Percentiles rank a stretch among this genome's conserved stretches.
phyloP scores from a whole-genome alignment of 2,888 invertebrate species.

The Chironomus tentans region DNA sequence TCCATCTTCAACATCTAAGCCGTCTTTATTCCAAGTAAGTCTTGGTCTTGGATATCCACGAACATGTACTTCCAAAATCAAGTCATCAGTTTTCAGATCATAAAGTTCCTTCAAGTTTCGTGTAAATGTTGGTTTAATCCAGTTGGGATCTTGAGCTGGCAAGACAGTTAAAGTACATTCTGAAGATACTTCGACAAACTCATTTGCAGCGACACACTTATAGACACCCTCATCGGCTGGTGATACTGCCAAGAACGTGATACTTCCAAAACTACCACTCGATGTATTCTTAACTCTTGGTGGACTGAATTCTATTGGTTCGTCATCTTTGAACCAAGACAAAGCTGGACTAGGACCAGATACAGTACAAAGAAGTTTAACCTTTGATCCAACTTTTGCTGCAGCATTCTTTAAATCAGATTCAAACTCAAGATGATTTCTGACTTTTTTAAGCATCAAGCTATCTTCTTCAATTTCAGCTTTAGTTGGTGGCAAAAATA shows the following conservation, averaged over 20 bases:
- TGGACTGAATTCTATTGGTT: slow-evolving; percentile 43
- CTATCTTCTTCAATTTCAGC: slow-evolving; percentile 2
- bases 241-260: slow-evolving; percentile 61
- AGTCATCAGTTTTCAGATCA: slow-evolving; percentile 60
- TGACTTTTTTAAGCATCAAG: slow-evolving; percentile 28
- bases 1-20: slow-evolving; percentile 45
- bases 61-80: slow-evolving; percentile 68
- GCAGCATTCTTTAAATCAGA: slow-evolving; percentile 68
- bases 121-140: slow-evolving; percentile 58
- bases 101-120: slow-evolving; percentile 65
- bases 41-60: slow-evolving; percentile 62
- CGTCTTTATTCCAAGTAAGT: slow-evolving; percentile 71
- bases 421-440: slow-evolving; percentile 50
- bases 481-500: slow-evolving; percentile 15
- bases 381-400: slow-evolving; percentile 62
- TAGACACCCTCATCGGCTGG: slow-evolving; percentile 70
- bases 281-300: slow-evolving; percentile 51
- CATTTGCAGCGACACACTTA: slow-evolving; percentile 67
- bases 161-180: slow-evolving; percentile 51
- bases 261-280: slow-evolving; percentile 59
- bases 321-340: slow-evolving; percentile 69
- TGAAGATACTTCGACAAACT: slow-evolving; percentile 60
- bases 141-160: slow-evolving; percentile 14
- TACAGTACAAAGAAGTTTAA: slow-evolving; percentile 69
- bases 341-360: slow-evolving; percentile 61